Evolutionary conservation across 2,797 vertebrate species (phyloP).

Genomic region (Petrocephalus schoutedeni): DNA sequence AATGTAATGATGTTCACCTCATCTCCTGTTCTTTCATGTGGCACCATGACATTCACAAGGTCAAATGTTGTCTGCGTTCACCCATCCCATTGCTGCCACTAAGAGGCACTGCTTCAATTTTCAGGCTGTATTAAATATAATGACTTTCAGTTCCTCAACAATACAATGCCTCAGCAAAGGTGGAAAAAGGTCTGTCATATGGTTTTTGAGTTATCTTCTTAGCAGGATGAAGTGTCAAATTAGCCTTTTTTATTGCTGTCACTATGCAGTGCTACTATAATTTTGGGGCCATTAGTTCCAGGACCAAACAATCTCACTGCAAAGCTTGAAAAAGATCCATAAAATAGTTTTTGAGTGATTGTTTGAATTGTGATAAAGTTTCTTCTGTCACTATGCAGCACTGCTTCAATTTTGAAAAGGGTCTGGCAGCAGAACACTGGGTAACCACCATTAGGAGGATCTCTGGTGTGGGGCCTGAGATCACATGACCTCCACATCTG

Average conservation of each 20-base stretch:
- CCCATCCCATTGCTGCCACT: neutral
- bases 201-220: neutral
- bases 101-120: neutral
- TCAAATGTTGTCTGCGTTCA: neutral
- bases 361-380: neutral
- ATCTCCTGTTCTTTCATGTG: neutral
- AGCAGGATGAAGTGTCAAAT: neutral
- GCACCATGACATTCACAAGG: neutral
- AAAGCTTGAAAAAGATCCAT: neutral
- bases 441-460: neutral
- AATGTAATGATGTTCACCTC: too few relatives aligned
- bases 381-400: neutral
- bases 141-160: neutral
- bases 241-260: neutral
- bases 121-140: neutral
- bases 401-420: neutral
- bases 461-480: neutral
- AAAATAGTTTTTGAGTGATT: neutral
- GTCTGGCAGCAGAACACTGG: neutral
- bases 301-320: neutral
- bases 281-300: neutral
- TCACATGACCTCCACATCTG: neutral
- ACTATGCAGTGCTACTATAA: neutral
- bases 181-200: neutral
- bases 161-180: neutral